Evolutionary conservation across 2,888 invertebrate species (phyloP).

Genomic region (Microplitis deprimator): DNA sequence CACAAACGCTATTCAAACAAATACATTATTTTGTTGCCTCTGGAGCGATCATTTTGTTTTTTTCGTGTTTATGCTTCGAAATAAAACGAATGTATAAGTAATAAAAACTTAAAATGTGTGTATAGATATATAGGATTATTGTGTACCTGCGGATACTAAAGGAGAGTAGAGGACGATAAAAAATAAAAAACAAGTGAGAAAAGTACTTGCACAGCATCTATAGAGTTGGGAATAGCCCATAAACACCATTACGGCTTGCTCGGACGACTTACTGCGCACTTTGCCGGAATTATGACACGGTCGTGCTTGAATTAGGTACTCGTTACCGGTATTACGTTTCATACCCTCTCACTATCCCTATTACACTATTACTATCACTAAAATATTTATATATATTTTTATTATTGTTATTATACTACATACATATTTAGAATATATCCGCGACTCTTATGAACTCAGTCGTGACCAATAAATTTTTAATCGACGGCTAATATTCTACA

Average conservation of each 20-base stretch:
- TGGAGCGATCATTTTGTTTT: too few species aligned
- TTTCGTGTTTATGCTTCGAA: too few species aligned
- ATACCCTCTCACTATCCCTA: constrained; percentile 35
- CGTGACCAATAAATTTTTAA: constrained; percentile 1
- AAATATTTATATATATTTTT: neutral
- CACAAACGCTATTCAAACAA: too few species aligned
- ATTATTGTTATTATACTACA: neutral
- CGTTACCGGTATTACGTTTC: constrained; percentile 67
- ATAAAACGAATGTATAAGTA: too few species aligned
- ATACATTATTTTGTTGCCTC: too few species aligned
- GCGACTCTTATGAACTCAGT: neutral
- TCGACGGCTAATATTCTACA: neutral
- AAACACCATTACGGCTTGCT: constrained; percentile 66
- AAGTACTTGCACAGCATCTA: constrained; percentile 48
- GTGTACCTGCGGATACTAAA: too few species aligned
- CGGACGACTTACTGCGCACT: constrained; percentile 65
- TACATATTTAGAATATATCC: constrained; percentile 1
- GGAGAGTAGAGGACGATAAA: constrained; percentile 28
- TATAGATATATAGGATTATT: too few species aligned
- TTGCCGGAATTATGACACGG: constrained; percentile 66
- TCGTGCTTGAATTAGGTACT: constrained; percentile 66
- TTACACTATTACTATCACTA: neutral
- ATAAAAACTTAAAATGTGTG: too few species aligned
- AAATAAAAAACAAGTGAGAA: constrained; percentile 35
- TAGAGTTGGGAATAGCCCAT: constrained; percentile 62